Evolutionary conservation across 2,888 invertebrate species (phyloP).

Genomic region (Asteroscopus sphinx): DNA sequence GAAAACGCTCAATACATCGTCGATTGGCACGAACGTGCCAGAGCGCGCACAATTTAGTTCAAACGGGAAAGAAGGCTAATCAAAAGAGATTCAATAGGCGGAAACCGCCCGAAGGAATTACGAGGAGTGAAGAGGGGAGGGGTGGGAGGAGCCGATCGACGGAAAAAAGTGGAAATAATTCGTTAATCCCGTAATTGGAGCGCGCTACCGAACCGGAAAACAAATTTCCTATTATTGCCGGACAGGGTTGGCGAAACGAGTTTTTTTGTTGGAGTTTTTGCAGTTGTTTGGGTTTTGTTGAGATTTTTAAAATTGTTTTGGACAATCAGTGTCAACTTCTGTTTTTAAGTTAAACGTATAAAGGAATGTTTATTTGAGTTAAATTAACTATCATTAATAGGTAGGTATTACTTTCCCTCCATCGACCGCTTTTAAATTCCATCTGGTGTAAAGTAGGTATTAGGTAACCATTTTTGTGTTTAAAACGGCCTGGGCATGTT

Average conservation of each 20-base stretch:
- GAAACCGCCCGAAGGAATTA: constrained; percentile 81
- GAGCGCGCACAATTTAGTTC: constrained; percentile 79
- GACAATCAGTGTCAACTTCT: no score
- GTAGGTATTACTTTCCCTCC: no score
- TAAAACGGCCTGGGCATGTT: no score
- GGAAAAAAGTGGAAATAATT: constrained; percentile 89
- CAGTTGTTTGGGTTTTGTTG: neutral
- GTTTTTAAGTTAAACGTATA: no score
- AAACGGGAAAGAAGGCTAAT: constrained; percentile 88
- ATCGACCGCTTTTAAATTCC: no score
- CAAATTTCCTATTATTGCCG: constrained; percentile 89
- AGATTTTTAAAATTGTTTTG: neutral
- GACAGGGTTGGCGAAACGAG: constrained; percentile 70
- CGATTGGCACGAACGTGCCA: constrained; percentile 79
- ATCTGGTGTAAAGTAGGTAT: no score
- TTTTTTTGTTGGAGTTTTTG: neutral
- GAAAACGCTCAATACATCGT: constrained; percentile 73
- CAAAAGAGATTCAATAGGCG: constrained; percentile 89
- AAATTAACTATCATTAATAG: no score
- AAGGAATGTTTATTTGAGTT: no score
- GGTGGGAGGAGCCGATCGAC: constrained; percentile 60
- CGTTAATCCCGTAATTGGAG: constrained; percentile 89
- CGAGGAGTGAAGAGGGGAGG: constrained; percentile 59
- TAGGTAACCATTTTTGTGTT: no score
- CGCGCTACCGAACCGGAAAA: constrained; percentile 90